Evolutionary conservation across 1,140 invertebrate species (phyloP).

Genomic region (Drosophila setifemur): DNA sequence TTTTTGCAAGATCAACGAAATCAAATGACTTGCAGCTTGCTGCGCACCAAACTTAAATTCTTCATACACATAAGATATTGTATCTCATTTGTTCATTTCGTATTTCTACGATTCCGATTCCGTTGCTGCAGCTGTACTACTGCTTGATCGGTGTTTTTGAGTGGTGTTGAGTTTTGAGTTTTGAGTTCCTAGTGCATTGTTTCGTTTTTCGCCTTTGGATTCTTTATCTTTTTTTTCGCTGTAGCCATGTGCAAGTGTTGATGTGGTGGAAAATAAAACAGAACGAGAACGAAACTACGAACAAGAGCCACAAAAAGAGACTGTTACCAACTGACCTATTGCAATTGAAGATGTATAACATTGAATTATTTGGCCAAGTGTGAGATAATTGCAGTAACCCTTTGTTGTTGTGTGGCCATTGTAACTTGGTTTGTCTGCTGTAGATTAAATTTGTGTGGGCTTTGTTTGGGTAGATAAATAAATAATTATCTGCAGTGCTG

Average conservation of each 20-base stretch:
- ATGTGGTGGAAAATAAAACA: not conserved
- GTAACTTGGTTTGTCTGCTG: not conserved
- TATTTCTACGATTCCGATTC: conserved; percentile 13
- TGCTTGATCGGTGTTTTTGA: not conserved
- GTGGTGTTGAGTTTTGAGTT: not conserved
- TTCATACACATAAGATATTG: conserved; percentile 3
- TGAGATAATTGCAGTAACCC: not conserved
- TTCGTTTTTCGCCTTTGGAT: conserved; percentile 15
- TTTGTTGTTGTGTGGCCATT: not conserved
- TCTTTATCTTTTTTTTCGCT: conserved; percentile 20
- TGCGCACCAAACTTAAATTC: conserved; percentile 21
- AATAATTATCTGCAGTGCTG: too few relatives aligned
- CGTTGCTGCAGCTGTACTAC: conserved; percentile 24
- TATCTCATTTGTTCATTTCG: not conserved
- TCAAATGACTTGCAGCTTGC: conserved; percentile 17
- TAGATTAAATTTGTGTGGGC: too few relatives aligned
- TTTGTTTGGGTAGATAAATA: too few relatives aligned
- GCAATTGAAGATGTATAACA: conserved; percentile 10
- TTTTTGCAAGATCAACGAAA: conserved; percentile 24
- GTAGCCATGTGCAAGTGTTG: conserved; percentile 11
- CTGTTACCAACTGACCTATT: conserved; percentile 33
- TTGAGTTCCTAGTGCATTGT: not conserved
- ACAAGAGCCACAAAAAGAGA: not conserved
- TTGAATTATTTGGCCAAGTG: not conserved
- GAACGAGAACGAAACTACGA: not conserved